These are phyloP conservation scores for Lagorchestes hirsutus DNA, from an alignment of 2,797 vertebrate genomes.

Conservation along the genomic window DNA sequence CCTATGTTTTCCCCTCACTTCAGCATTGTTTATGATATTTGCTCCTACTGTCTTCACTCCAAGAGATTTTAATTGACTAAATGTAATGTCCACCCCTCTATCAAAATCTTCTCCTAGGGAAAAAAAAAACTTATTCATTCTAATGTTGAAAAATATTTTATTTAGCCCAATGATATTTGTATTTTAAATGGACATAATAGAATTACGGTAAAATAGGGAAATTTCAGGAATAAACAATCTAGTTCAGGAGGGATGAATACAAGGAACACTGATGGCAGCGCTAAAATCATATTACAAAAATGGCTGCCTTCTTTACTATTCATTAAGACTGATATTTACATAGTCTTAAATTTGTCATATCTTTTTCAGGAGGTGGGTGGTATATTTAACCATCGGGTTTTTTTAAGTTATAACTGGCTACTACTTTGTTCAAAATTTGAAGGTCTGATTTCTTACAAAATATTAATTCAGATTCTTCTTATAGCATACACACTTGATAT, in stretches of 20 bases:
- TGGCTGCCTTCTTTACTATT: not conserved
- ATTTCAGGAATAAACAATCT: constrained; percentile 21
- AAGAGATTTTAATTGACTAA: not conserved
- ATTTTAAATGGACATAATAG: not conserved
- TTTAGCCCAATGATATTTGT: not conserved
- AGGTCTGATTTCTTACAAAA: not conserved
- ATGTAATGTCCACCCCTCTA: not conserved
- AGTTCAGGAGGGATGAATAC: not conserved
- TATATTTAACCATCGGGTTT: too few species aligned
- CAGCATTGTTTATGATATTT: not conserved
- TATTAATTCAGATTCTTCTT: not conserved
- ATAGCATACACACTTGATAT: not conserved
- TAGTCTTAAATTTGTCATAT: not conserved
- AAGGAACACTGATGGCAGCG: not conserved
- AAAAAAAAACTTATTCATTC: not conserved
- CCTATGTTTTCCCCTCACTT: not conserved
- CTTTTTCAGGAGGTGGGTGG: not conserved
- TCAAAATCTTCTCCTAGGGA: not conserved
- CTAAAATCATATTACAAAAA: not conserved
- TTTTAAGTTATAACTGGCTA: not conserved
- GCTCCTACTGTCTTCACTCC: not conserved
- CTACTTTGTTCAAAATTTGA: not conserved
- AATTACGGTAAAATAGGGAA: constrained; percentile 11
- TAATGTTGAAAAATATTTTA: not conserved
- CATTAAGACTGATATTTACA: not conserved